Conservation (phyloP, 37 sponge, comb jelly and placozoan genomes). For the Lycopodina hypogea region DNA sequence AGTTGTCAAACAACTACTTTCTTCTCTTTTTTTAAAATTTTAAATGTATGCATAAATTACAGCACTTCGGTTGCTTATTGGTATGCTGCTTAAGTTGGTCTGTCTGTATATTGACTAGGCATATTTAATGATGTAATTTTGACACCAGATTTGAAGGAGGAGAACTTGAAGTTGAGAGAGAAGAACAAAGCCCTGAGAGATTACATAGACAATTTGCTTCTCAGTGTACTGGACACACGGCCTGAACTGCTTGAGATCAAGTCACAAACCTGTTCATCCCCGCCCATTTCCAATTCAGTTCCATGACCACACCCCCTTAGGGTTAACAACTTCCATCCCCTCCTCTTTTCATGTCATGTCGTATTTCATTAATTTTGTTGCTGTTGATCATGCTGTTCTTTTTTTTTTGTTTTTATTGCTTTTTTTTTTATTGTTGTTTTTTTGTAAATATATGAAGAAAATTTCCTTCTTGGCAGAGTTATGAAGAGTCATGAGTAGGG, state of each 20-base stretch:
- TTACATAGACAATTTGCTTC: constrained; percentile 62
- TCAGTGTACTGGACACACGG: constrained; percentile 40
- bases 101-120: too few relatives aligned
- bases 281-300: not conserved
- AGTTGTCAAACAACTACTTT: too few relatives aligned
- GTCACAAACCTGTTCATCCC: not conserved
- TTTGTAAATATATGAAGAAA: too few relatives aligned
- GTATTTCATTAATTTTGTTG: not conserved
- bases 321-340: not conserved
- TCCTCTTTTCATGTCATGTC: not conserved
- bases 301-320: too few relatives aligned
- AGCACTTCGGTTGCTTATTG: too few relatives aligned
- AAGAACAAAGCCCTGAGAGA: constrained; percentile 53
- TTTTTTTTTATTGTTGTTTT: not conserved
- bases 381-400: not conserved
- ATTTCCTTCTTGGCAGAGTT: too few relatives aligned
- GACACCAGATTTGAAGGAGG: constrained; percentile 62
- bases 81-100: too few relatives aligned
- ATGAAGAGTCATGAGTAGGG: too few relatives aligned
- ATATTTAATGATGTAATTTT: too few relatives aligned
- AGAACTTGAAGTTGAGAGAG: constrained; percentile 47
- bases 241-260: constrained; percentile 67
- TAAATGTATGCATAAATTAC: too few relatives aligned
- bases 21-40: too few relatives aligned
- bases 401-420: not conserved